These are phyloP conservation scores for Stenolophus ochropezus DNA, from an alignment of 2,888 invertebrate species.

Conservation along the genomic window DNA sequence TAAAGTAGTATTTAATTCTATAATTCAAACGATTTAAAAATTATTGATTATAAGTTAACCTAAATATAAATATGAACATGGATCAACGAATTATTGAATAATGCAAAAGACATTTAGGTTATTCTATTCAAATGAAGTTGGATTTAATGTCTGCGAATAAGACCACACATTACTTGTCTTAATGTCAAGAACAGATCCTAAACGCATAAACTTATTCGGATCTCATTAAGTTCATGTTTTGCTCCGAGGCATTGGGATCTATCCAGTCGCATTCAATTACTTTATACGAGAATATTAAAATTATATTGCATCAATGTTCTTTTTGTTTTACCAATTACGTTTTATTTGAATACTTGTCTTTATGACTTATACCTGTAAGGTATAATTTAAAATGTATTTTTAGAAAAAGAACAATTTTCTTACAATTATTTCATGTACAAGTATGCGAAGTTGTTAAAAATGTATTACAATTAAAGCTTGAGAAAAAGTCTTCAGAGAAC, in stretches of 20 bases:
- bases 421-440: not conserved
- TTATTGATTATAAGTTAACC: constrained; percentile 35
- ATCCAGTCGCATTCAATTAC: constrained; percentile 10
- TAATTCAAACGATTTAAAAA: constrained; percentile 9
- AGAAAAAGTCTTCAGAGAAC: not conserved
- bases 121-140: not conserved
- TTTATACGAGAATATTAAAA: constrained; percentile 28
- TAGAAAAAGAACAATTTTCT: not conserved
- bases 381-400: constrained; percentile 14
- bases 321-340: constrained; percentile 11
- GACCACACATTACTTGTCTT: constrained; percentile 13
- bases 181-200: constrained; percentile 6
- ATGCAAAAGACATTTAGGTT: not conserved
- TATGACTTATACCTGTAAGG: constrained; percentile 5
- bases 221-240: constrained; percentile 22
- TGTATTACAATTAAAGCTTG: not conserved
- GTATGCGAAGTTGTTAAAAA: not conserved
- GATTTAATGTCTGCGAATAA: constrained; percentile 1
- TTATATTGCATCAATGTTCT: constrained; percentile 12
- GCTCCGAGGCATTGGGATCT: not conserved
- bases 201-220: constrained; percentile 19
- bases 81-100: not conserved
- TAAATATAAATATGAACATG: constrained; percentile 10
- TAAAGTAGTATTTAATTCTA: constrained; percentile 12
- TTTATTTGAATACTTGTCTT: constrained; percentile 1